Evolutionary conservation across 2,888 invertebrate genomes (phyloP).

Genomic region (Scelioninae gen. 1): DNA sequence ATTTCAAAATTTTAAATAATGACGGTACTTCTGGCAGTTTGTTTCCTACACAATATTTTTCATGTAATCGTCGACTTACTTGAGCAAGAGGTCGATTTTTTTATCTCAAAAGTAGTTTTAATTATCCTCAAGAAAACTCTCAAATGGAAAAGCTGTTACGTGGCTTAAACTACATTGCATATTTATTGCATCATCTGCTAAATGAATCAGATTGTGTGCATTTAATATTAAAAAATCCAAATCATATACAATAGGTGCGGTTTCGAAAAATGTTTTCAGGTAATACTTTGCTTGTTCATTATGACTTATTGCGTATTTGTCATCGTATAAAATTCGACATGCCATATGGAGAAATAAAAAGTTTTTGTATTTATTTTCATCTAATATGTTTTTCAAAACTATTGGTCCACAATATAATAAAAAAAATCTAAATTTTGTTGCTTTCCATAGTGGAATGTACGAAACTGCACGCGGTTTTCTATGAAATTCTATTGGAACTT

Average conservation of each 20-base stretch:
- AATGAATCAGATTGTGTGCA: not conserved
- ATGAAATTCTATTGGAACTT: conserved; percentile 4
- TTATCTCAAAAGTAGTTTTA: not conserved
- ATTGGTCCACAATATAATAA: conserved; percentile 17
- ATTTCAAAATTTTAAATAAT: not conserved
- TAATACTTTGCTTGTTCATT: too few species aligned
- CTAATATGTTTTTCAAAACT: too few species aligned
- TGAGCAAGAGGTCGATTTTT: not conserved
- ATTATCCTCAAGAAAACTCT: not conserved
- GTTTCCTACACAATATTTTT: not conserved
- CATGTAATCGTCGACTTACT: conserved; percentile 1
- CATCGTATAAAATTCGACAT: too few species aligned
- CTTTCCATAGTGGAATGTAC: conserved; percentile 2
- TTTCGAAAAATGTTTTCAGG: too few species aligned
- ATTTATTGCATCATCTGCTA: not conserved
- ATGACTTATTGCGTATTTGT: too few species aligned
- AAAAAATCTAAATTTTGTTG: not conserved
- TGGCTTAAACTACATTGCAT: not conserved
- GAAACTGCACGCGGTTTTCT: conserved; percentile 5
- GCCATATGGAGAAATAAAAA: too few species aligned
- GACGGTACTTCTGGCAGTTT: too few species aligned
- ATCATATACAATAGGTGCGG: too few species aligned
- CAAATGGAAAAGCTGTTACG: conserved; percentile 3
- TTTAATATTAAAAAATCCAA: not conserved
- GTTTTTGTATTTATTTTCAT: too few species aligned